Evolutionary conservation across 1,140 invertebrate species (phyloP).

Genomic region (Macrobrachium rosenbergii): DNA sequence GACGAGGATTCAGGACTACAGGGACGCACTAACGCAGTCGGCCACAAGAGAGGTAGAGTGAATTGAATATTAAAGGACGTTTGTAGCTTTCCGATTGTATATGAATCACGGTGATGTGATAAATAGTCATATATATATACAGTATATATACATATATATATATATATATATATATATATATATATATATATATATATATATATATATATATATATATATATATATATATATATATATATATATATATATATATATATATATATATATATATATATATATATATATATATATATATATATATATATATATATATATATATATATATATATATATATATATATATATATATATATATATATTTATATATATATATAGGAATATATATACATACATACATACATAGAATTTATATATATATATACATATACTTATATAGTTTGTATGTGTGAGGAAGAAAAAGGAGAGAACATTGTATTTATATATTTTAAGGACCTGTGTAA

Average conservation of each 20-base stretch:
- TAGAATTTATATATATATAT: background rate
- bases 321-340: slow-evolving; percentile 1
- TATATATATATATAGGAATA: slow-evolving; percentile 41
- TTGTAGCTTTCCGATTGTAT: no score
- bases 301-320: background rate
- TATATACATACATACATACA: slow-evolving; percentile 1
- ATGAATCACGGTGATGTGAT: no score
- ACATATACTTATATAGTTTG: slow-evolving; percentile 1
- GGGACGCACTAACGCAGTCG: no score
- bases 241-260: slow-evolving; percentile 17
- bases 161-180: background rate
- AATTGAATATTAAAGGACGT: no score
- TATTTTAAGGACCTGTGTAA: no score
- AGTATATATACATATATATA: no score
- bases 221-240: slow-evolving; percentile 22
- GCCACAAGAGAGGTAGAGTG: no score
- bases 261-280: slow-evolving; percentile 14
- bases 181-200: slow-evolving; percentile 18
- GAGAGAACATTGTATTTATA: no score
- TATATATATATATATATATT: slow-evolving; percentile 32
- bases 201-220: slow-evolving; percentile 22
- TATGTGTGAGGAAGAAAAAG: no score
- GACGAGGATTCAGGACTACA: no score
- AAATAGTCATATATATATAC: no score
- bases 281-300: slow-evolving; percentile 3